Percentiles rank a stretch among this genome's conserved stretches.
phyloP scores from a whole-genome alignment of 2,113 vertebrate species.

The Mastomys natalensis region DNA sequence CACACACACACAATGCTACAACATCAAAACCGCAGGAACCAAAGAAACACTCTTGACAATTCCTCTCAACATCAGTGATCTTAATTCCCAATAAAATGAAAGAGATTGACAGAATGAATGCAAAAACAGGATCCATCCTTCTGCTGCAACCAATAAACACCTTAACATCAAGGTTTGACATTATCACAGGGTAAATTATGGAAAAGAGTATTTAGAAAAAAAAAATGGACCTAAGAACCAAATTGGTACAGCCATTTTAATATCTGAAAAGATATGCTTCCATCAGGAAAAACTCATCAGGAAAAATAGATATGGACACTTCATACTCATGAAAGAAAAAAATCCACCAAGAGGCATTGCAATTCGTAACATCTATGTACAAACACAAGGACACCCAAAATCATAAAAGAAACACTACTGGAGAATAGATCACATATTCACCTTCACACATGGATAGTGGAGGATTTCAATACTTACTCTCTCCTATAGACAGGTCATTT shows the following conservation, averaged over 20 bases:
- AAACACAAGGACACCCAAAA: background rate
- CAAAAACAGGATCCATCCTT: background rate
- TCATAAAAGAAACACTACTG: background rate
- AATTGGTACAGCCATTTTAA: background rate
- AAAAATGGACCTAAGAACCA: background rate
- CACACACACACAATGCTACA: background rate
- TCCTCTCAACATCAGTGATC: background rate
- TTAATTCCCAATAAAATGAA: background rate
- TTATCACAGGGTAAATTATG: background rate
- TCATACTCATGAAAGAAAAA: background rate
- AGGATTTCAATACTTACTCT: background rate
- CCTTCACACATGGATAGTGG: background rate
- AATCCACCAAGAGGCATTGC: background rate
- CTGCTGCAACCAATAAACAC: background rate
- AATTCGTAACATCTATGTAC: background rate
- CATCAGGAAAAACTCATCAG: background rate
- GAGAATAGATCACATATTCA: background rate
- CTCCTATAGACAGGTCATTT: background rate
- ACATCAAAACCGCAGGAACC: background rate
- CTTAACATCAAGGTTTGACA: background rate
- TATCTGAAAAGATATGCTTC: background rate
- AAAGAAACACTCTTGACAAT: background rate
- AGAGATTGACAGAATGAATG: background rate
- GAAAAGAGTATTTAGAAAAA: background rate
- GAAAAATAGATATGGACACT: background rate